Evolutionary conservation across 2,797 vertebrate genomes (phyloP).

Genomic region (Nothura maculosa): DNA sequence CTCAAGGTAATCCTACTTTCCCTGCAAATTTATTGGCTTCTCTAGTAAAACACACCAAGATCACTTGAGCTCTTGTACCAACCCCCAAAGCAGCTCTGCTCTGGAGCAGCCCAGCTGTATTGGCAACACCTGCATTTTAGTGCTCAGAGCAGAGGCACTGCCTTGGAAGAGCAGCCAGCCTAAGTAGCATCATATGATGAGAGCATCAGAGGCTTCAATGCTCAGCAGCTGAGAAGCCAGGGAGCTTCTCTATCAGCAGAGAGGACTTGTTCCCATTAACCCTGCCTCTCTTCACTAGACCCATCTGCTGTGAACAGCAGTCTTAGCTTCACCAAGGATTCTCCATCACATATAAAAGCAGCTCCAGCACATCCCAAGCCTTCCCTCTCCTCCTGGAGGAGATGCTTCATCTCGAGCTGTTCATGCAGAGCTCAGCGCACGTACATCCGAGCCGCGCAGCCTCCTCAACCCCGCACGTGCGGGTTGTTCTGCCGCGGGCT

Average conservation of each 20-base stretch:
- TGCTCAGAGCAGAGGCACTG: neutral
- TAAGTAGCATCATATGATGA: neutral
- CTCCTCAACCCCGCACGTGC: fast-evolving
- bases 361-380: neutral
- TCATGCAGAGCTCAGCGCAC: neutral
- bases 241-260: neutral
- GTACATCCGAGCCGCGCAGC: neutral
- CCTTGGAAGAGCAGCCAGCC: neutral
- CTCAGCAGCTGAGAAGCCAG: neutral
- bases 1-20: neutral
- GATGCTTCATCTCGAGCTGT: fast-evolving
- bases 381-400: neutral
- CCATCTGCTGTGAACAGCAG: fast-evolving
- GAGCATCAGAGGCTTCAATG: neutral
- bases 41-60: neutral
- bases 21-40: neutral
- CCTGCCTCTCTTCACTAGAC: fast-evolving
- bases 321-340: neutral
- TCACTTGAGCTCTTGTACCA: neutral
- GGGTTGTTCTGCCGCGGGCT: neutral
- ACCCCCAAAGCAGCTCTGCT: neutral
- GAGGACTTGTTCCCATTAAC: neutral
- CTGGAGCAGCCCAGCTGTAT: neutral
- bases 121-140: neutral
- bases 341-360: neutral